Percentiles rank a stretch among this genome's conserved stretches.
phyloP scores from a whole-genome alignment of 1,140 invertebrate genomes.

The Stegodyphus mimosarum region DNA sequence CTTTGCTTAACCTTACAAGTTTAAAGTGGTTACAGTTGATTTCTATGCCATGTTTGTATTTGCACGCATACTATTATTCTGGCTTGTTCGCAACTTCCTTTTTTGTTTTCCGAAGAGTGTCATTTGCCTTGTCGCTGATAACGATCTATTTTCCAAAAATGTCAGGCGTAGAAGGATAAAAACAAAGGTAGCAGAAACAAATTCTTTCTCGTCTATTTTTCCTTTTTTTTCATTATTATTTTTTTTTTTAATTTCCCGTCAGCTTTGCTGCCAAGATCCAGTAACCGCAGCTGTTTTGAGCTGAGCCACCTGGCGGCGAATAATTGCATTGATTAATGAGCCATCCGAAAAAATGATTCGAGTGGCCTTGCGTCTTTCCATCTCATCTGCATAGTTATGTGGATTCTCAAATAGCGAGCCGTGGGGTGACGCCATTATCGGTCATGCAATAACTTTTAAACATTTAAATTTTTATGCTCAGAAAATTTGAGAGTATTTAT shows the following conservation, averaged over 20 bases:
- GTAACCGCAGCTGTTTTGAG: conserved; percentile 42
- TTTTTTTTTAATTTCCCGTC: background rate
- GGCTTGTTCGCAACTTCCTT: background rate
- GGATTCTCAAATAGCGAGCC: background rate
- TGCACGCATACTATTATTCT: too few species aligned
- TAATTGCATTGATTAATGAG: conserved; percentile 53
- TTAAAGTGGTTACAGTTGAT: too few species aligned
- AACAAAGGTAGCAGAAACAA: too few species aligned
- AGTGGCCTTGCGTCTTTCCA: conserved; percentile 34
- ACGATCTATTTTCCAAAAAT: too few species aligned
- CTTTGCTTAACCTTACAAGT: too few species aligned
- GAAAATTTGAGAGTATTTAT: background rate
- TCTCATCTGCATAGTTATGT: conserved; percentile 30
- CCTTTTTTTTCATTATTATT: too few species aligned
- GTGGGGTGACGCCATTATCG: background rate
- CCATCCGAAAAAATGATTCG: conserved; percentile 25
- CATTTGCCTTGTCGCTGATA: too few species aligned
- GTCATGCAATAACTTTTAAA: background rate
- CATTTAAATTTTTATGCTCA: background rate
- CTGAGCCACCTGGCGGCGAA: conserved; percentile 53
- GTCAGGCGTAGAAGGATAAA: too few species aligned
- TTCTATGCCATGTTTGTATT: too few species aligned
- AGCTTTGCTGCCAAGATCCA: background rate
- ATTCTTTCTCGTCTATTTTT: too few species aligned
- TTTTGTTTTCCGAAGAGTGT: background rate